Evolutionary conservation across 2,888 invertebrate species (phyloP), one percentile per base, ranked within the genome.

Genomic region (Adelphocoris suturalis): DNA sequence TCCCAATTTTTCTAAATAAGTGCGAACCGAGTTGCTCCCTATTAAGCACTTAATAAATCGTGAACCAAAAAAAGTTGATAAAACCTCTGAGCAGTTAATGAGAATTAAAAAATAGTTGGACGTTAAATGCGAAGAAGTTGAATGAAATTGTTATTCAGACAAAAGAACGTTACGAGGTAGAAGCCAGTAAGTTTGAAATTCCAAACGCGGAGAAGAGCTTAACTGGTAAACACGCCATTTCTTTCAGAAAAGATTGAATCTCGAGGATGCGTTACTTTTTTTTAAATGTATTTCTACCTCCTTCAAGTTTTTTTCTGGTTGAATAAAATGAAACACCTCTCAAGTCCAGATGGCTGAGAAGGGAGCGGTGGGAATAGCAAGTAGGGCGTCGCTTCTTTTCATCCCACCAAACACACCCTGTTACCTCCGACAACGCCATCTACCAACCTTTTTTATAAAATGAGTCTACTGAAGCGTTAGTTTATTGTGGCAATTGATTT

Each of bases 261-360:
- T 52, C 52, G 52, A 27, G 52, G 52, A 82, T 82, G 82, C 82
- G 82, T 52, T 82, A 52, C 19, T 3, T 82, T 52, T 82, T n/a
- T 78, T 78, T 16, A 37, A 37, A 47, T 47, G 37, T 13, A n/a
- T 19, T 82, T 82, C 82, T 48, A 16, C 52, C 82, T 82, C 82
- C 52, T 82, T 52, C 78, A 19, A 52, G 47, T 52, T 27, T 52
- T 23, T 82, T 27, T 19, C 82, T 48, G 13, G 82, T 46, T n/a
- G 82, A 82, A 82, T 52, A 82, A 82, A 82, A 82, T 52, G 82
- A 82, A 82, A 82, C 82, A 82, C 82, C 82, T 82, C 48, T 82
- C 82, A 52, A 82, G 82, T 82, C 82, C 82, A 82, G 82, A 52
- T 52, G 82, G 82, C 27, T 52, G 23, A 23, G 47, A 82, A 52